Evolutionary conservation across 1,140 invertebrate species (phyloP), one percentile per base, ranked within the genome.

Genomic region (Drosophila sp.): DNA sequence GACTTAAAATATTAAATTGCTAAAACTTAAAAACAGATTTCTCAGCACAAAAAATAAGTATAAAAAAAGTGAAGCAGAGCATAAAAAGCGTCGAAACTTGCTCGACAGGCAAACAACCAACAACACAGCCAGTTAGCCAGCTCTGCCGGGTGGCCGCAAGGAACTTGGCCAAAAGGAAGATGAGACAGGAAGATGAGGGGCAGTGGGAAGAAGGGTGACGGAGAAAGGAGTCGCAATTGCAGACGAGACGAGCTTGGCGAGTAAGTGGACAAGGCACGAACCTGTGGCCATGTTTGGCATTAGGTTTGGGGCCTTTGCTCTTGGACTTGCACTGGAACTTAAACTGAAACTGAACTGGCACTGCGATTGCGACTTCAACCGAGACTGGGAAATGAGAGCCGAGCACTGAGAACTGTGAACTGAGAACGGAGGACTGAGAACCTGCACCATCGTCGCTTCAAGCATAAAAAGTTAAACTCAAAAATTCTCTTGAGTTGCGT

Each of bases 1-100:
- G 83, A 89, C 84, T 89, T 89, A 89, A 89, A 89, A 89, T 89
- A 89, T 89, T 89, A 89, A 89, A 89, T 89, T 89, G 83, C 83
- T 89, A 50, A 89, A 89, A 89, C 84, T 89, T 89, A 71, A 83
- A 83, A 83, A 89, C 79, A 89, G 83, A 87, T 89, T 87, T 89
- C 79, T 82, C 83, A 80, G 79, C 79, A 65, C 7, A 80, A 57
- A 72, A 40, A 50, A 70, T 38, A 53, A 51, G 38, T 38, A 21
- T 8, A 43, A 25, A 34, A 29, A 18, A 41, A 53, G 50, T 53
- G 50, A 18, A 53, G 7, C 71, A 46, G 36, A 18, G 8, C 14
- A 43, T 38, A 45, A 27, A 62, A 53, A 46, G 43, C 62, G 21
- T 18, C 48, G 57, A 61, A 76, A 76, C 54, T 76, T 72, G 62